Conservation (phyloP, 1,140 invertebrate species). For the Zophobas atratus region DNA sequence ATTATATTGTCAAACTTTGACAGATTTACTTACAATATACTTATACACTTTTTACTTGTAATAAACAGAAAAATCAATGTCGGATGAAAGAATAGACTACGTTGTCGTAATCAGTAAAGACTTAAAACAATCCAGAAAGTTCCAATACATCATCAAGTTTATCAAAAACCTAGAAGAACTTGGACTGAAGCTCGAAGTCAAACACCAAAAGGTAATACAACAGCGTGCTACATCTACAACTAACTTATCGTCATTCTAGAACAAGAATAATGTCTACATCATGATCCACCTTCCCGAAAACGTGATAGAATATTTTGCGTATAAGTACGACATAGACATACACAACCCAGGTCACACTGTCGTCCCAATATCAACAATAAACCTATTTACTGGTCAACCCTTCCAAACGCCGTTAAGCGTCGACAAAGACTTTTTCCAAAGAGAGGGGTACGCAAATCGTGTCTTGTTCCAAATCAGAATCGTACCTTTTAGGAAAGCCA, state of each 20-base stretch:
- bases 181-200: background rate
- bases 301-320: background rate
- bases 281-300: background rate
- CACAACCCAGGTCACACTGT: background rate
- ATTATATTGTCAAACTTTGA: no score
- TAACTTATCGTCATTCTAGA: background rate
- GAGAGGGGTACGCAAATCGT: background rate
- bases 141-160: background rate
- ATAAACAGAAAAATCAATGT: no score
- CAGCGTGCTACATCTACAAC: no score
- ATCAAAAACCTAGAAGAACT: background rate
- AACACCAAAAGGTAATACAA: background rate
- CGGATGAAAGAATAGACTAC: background rate
- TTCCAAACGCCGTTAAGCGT: background rate
- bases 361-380: background rate
- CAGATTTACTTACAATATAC: no score
- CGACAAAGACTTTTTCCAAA: constrained; percentile 2
- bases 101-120: background rate
- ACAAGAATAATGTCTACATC: constrained; percentile 22
- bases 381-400: background rate
- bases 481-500: background rate
- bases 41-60: no score
- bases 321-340: constrained; percentile 14
- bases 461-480: background rate
- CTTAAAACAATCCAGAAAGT: background rate